Percentiles rank a stretch among this genome's conserved stretches.
Evolutionary conservation across 1,140 invertebrate genomes (phyloP).

Genomic region (Macrobrachium nipponense): DNA sequence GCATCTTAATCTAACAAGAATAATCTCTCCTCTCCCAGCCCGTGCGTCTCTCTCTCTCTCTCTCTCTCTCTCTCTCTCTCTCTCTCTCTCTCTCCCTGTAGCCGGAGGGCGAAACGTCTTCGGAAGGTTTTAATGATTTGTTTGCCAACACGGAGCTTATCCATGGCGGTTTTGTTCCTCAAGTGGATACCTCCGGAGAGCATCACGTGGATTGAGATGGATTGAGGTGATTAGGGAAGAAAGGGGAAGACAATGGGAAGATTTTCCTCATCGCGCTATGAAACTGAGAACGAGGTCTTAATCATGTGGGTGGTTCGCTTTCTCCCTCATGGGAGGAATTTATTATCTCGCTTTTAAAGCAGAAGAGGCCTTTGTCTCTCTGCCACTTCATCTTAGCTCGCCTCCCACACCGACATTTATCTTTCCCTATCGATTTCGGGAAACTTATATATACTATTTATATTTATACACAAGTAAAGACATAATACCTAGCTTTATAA

Average conservation of each 20-base stretch:
- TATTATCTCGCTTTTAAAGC: too few relatives aligned
- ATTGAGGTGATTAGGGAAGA: background rate
- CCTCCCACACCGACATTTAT: background rate
- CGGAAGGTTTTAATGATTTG: slow-evolving; percentile 11
- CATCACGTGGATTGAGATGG: background rate
- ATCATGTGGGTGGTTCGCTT: too few relatives aligned
- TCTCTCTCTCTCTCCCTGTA: background rate
- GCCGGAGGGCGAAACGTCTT: background rate
- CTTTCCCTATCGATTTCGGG: background rate
- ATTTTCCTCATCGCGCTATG: background rate
- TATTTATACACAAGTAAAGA: too few relatives aligned
- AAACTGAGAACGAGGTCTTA: too few relatives aligned
- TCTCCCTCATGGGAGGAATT: too few relatives aligned
- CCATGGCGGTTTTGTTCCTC: background rate
- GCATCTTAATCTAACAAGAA: too few relatives aligned
- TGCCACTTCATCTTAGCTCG: background rate
- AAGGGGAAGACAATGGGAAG: background rate
- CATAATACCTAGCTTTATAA: too few relatives aligned
- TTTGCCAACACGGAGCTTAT: slow-evolving; percentile 26
- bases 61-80: slow-evolving; percentile 29
- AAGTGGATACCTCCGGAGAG: slow-evolving; percentile 23
- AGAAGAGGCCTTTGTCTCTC: background rate
- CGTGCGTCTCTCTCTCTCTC: slow-evolving; percentile 17
- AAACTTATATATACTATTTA: too few relatives aligned
- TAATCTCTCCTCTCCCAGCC: background rate